Evolutionary conservation across 23 tunicate genomes (phyloP).

Genomic region (Ciona savignyi): DNA sequence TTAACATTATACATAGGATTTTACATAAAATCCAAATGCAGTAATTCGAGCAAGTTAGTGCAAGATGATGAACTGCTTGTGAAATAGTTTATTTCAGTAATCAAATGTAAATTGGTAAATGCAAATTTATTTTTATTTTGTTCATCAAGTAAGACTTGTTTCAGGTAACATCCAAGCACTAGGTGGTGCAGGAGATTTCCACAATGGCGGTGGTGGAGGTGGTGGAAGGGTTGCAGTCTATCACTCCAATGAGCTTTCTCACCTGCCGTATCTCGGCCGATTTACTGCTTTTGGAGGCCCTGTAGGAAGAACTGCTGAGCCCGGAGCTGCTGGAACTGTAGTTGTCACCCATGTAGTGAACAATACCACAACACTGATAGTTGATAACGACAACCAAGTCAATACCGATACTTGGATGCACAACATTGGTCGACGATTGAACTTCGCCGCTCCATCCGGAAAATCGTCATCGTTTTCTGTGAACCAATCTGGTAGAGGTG

Average conservation of each 20-base stretch:
- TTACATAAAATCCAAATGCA: too few relatives aligned
- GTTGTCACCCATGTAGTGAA: slow-evolving; percentile 3
- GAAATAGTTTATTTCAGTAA: too few relatives aligned
- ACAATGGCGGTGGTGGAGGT: slow-evolving; percentile 24
- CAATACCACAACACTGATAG: slow-evolving; percentile 7
- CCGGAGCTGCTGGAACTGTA: slow-evolving; percentile 20
- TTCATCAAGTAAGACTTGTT: too few relatives aligned
- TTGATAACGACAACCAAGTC: slow-evolving; percentile 10
- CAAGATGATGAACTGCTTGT: too few relatives aligned
- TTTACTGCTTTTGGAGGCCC: slow-evolving; percentile 16
- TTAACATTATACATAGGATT: too few relatives aligned
- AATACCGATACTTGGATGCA: slow-evolving; percentile 10
- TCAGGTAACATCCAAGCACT: slow-evolving; percentile 16
- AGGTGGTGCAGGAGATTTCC: slow-evolving; percentile 20
- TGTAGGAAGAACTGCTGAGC: slow-evolving; percentile 15
- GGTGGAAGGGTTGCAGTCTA: slow-evolving; percentile 20
- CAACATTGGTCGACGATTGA: slow-evolving; percentile 17
- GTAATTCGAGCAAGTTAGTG: too few relatives aligned
- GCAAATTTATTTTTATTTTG: too few relatives aligned
- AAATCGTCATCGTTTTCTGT: slow-evolving; percentile 9
- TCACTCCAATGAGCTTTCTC: neutral
- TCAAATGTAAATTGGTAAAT: too few relatives aligned
- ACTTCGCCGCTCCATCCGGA: slow-evolving; percentile 2
- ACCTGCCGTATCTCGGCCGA: slow-evolving; percentile 15
- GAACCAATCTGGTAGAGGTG: neutral